Conservation (phyloP, 2,113 vertebrate species). For the Oxyruncus cristatus region DNA sequence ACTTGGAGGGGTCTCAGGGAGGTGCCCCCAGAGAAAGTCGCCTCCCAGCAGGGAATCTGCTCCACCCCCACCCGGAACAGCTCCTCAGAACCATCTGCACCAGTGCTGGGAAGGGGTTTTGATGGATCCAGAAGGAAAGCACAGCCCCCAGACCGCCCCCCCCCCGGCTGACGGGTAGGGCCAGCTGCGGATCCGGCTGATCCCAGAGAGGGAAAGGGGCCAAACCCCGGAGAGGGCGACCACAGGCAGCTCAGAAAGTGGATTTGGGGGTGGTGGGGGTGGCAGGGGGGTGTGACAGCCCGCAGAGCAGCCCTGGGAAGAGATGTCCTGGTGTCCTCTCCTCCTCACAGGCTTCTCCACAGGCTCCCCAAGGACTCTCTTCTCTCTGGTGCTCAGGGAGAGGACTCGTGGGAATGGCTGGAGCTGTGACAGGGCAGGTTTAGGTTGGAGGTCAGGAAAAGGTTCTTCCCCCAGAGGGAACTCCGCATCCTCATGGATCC, state of each 20-base stretch:
- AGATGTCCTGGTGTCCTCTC: neutral
- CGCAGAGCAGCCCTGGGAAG: neutral
- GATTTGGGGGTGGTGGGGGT: neutral
- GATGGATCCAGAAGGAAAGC: neutral
- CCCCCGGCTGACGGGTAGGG: neutral
- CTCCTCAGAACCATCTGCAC: accelerated
- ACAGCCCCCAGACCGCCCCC: neutral
- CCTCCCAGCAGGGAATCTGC: neutral
- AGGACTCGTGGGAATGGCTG: neutral
- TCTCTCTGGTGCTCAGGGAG: neutral
- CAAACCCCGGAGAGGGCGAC: neutral
- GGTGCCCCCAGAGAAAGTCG: neutral
- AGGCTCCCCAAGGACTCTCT: neutral
- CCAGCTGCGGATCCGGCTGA: neutral
- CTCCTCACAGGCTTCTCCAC: accelerated
- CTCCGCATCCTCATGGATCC: neutral
- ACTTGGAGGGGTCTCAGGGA: neutral
- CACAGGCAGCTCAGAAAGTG: neutral
- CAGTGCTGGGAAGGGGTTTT: neutral
- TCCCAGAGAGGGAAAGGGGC: neutral
- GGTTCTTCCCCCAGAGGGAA: neutral
- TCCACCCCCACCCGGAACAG: accelerated
- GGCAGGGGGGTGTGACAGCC: neutral
- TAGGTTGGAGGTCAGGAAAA: neutral
- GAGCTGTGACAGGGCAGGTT: neutral